These are phyloP conservation scores for Hyaena hyaena DNA, from an alignment of 2,113 vertebrate genomes.

Conservation along the genomic window DNA sequence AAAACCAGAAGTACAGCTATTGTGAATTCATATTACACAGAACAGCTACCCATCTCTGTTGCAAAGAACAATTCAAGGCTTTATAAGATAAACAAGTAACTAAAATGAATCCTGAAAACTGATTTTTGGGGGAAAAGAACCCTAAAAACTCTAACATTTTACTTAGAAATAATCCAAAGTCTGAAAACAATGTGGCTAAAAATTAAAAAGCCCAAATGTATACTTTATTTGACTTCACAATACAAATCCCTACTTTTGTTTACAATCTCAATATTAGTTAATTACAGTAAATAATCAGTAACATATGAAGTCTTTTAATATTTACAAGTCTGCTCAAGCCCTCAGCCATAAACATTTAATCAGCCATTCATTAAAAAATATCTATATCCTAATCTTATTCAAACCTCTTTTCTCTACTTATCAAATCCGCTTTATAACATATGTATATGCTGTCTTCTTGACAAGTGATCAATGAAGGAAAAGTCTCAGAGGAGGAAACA, in stretches of 20 bases:
- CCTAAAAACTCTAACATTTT: background rate
- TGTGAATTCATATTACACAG: too few species aligned
- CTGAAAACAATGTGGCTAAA: background rate
- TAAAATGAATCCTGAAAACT: background rate
- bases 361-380: background rate
- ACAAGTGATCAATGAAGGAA: background rate
- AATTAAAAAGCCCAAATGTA: background rate
- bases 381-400: background rate
- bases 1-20: too few species aligned
- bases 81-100: background rate
- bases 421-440: background rate
- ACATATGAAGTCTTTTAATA: background rate
- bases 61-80: constrained; percentile 37
- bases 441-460: background rate
- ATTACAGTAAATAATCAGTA: background rate
- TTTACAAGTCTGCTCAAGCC: background rate
- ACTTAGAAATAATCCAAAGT: background rate
- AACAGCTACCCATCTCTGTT: background rate
- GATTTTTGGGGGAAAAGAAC: background rate
- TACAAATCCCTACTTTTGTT: background rate
- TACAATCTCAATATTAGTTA: background rate
- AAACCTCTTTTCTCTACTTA: background rate
- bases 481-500: background rate
- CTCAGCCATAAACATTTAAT: background rate
- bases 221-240: background rate